Base-by-base conservation (phyloP, 2,888 invertebrate genomes). In the Luffia ferchaultella region DNA sequence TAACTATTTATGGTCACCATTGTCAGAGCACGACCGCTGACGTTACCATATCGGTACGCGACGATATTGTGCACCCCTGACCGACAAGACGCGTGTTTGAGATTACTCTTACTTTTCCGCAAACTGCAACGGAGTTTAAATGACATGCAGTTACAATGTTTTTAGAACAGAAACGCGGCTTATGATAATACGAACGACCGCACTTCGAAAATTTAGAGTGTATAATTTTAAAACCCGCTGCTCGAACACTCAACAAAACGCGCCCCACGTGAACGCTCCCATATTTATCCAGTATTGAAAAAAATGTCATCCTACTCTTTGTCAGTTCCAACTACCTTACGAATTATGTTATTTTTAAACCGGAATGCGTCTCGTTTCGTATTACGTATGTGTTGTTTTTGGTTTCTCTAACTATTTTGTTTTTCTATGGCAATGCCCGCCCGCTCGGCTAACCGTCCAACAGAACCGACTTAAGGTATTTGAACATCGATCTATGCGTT, bases 351-450 rank as follows among this genome's bases (percentile, higher is more conserved):
- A 12, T 30, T 30, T 30, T 30, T n/a, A n/a, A n/a, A 30, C 12
- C 12, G 3, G 61, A 56, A 52, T 51, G 63, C 70, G 72, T 74
- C 55, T 58, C 61, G 63, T 73, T 65, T 62, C 60, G 64, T 57
- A 52, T 55, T 51, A 49, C 46, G 49, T 59, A 49, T 53, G 30
- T 30, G 60, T 77, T 73, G 71, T 20, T 20, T 53, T 17, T 49
- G 51, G 53, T 71, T 67, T 72, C 83, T 86, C 86, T 86, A 86
- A 86, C 85, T 86, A 84, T 85, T 85, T 89, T 89, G 88, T 89
- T 86, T 86, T 87, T 87, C 77, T 87, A 86, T 90, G 89, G 89
- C 88, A 88, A 86, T 86, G 83, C 85, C 85, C 86, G 80, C 84
- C 82, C 78, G 82, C 83, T 84, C 83, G 83, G 82, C 83, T 82